phyloP scores from a whole-genome alignment of 2,113 vertebrate species.

The Bungarus multicinctus region DNA sequence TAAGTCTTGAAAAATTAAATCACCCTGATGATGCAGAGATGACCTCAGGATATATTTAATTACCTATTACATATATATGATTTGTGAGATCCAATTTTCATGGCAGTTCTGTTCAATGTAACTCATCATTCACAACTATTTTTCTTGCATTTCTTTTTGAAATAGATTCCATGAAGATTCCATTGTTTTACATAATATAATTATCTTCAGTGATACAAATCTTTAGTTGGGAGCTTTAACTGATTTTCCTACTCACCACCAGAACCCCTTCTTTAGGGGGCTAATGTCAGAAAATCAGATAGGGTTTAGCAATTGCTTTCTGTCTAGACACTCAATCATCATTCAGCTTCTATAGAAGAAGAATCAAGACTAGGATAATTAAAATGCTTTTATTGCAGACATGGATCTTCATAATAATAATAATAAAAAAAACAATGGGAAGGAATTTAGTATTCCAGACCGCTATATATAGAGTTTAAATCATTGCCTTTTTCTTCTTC shows the following conservation, averaged over 20 bases:
- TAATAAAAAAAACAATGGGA: neutral
- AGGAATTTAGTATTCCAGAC: neutral
- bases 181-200: neutral
- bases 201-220: neutral
- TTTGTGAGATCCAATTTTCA: neutral
- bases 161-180: neutral
- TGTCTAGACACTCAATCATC: neutral
- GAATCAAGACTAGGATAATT: neutral
- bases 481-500: neutral
- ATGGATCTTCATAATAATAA: neutral
- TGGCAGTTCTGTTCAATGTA: neutral
- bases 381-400: neutral
- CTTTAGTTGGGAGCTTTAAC: neutral
- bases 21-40: neutral
- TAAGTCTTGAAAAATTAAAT: neutral
- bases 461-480: neutral
- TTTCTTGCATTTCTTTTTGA: neutral
- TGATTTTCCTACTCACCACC: neutral
- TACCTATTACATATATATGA: neutral
- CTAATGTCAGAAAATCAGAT: neutral
- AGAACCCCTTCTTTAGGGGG: neutral
- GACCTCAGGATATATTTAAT: neutral
- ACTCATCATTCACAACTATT: neutral
- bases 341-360: neutral
- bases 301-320: neutral